Conservation (phyloP, 2,113 vertebrate species). For the Varanus salvator region DNA sequence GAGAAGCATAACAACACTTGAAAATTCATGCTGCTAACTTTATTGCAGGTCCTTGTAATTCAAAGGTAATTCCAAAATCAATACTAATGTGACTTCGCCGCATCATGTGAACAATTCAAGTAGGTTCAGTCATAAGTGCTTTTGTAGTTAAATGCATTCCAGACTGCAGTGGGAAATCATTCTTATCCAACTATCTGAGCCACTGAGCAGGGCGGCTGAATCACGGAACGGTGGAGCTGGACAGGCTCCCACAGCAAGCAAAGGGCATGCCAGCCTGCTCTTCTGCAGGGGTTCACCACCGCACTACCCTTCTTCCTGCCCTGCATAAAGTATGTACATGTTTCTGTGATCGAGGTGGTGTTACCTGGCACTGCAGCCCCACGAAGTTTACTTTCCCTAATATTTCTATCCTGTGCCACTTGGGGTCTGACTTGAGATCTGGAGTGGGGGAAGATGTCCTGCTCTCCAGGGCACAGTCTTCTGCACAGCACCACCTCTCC, state of each 20-base stretch:
- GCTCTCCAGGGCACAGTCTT: neutral
- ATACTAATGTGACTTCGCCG: constrained; percentile 22
- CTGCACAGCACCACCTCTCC: neutral
- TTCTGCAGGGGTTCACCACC: neutral
- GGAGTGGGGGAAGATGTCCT: neutral
- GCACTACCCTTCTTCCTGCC: neutral
- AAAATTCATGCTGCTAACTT: constrained; percentile 66
- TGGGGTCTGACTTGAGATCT: neutral
- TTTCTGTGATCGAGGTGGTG: neutral
- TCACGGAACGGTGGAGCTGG: neutral
- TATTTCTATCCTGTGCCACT: neutral
- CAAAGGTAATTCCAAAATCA: constrained; percentile 68
- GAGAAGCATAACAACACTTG: constrained; percentile 58
- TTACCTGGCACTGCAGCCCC: neutral
- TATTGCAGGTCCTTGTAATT: constrained; percentile 69
- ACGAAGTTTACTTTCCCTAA: neutral
- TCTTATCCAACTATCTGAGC: neutral
- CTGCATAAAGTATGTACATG: neutral
- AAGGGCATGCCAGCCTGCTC: neutral
- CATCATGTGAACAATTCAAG: neutral
- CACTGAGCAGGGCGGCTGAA: rapidly evolving
- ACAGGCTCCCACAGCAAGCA: neutral
- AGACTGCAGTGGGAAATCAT: neutral
- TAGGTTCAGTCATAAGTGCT: constrained; percentile 13
- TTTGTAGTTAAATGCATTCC: constrained; percentile 19